Evolutionary conservation across 2,888 invertebrate genomes (phyloP), one percentile per base, ranked within the genome.

Genomic region (Volucella inflata): DNA sequence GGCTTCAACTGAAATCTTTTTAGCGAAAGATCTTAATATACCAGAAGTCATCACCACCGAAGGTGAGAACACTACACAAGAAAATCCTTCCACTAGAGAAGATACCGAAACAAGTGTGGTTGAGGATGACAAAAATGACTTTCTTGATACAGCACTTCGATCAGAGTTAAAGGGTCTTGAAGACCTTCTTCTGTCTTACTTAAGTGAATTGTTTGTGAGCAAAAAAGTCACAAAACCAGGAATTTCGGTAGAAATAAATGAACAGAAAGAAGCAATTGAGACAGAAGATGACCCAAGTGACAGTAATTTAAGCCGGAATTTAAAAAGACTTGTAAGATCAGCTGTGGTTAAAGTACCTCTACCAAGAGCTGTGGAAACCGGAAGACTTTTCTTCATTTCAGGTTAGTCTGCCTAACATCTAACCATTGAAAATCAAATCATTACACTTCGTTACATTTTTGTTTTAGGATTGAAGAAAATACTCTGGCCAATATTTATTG

Each of bases 391-490:
- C 75, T 94, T 95, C 87, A 94, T 95, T 80, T 92, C 94, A 90
- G 94, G 95, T 95, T 93, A 94, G 88, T 94, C 30, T 30, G 94
- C 77, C 94, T 95, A 89, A 94, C 94, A 85, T 93, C 94, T 2
- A 16, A 21, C 17, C 14, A n/a, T 1, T 2, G 10, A 12, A 10
- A 36, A 10, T 3, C 3, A 59, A 44, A 57, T 8, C 9, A 6
- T 40, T 62, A 38, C 30, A 11, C 12, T 8, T 2, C 2, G 16
- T 14, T 8, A 36, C 16, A 16, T 44, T 4, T 70, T 46, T 38
- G 8, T 95, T 57, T 94, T 95, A 91, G 97, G 96, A 38, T 92
- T 97, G 77, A 97, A 97, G 93, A 97, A 97, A 91, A 93, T 97
- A 87, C 94, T 97, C 89, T 93, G 97, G 89, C 97, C 97, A 0